Percentiles rank a stretch among this genome's conserved stretches.
phyloP scores from a whole-genome alignment of 2,888 invertebrate genomes.

The Nomada goodeniana region DNA sequence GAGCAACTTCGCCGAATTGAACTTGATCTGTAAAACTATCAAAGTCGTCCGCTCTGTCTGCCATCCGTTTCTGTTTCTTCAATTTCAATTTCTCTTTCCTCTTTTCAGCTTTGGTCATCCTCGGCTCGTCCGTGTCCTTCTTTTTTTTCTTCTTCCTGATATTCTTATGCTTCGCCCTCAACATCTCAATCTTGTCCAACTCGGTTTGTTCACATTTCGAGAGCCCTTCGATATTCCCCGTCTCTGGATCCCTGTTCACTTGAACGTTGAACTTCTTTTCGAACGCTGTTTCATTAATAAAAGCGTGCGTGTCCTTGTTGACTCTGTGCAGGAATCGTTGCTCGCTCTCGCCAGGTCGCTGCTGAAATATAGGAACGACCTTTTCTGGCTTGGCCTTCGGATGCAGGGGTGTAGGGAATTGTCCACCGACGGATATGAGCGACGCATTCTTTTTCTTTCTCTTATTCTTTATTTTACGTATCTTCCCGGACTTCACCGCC shows the following conservation, averaged over 20 bases:
- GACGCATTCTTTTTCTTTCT: conserved; percentile 73
- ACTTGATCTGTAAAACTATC: conserved; percentile 86
- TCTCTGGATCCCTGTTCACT: conserved; percentile 85
- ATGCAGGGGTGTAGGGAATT: conserved; percentile 52
- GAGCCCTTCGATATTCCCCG: conserved; percentile 85
- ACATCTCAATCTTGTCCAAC: conserved; percentile 85
- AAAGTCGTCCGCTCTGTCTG: conserved; percentile 84
- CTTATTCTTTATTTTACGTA: conserved; percentile 80
- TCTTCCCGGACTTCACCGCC: conserved; percentile 83
- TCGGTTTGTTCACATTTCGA: conserved; percentile 86
- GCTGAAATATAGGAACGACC: conserved; percentile 86
- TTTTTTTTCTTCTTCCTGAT: conserved; percentile 81
- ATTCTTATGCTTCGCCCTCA: conserved; percentile 81
- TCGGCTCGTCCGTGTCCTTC: conserved; percentile 65
- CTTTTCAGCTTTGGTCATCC: conserved; percentile 86
- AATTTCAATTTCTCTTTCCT: conserved; percentile 85
- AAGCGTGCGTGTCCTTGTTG: conserved; percentile 87
- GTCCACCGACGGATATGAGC: conserved; percentile 77
- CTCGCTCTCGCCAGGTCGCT: conserved; percentile 87
- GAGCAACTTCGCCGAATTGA: conserved; percentile 90
- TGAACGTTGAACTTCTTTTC: conserved; percentile 87
- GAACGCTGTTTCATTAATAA: conserved; percentile 87
- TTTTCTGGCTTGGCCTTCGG: conserved; percentile 83
- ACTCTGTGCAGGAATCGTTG: conserved; percentile 88
- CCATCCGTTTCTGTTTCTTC: conserved; percentile 84